phyloP scores from a whole-genome alignment of 2,888 invertebrate species.

The Hirtodrosophila cameraria region DNA sequence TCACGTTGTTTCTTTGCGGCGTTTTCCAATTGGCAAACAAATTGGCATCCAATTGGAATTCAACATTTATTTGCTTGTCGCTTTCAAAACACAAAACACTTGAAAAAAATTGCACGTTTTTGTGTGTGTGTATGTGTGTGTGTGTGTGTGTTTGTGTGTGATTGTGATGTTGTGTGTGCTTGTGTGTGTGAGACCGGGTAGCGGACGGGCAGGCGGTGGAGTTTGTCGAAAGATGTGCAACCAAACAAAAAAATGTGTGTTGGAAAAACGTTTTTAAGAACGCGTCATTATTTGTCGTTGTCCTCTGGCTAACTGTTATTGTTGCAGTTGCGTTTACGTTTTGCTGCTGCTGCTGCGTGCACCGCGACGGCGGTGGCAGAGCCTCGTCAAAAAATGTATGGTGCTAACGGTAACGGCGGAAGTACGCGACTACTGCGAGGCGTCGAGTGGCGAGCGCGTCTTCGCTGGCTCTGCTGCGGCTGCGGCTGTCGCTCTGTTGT shows the following conservation, averaged over 20 bases:
- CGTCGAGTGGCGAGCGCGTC: constrained; percentile 76
- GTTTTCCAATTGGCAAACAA: constrained; percentile 49
- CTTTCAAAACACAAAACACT: constrained; percentile 45
- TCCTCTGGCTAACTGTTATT: constrained; percentile 55
- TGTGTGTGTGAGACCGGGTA: constrained; percentile 11
- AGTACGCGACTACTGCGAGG: constrained; percentile 76
- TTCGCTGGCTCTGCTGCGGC: constrained; percentile 67
- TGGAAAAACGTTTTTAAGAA: constrained; percentile 13
- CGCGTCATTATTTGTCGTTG: constrained; percentile 55
- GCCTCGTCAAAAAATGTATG: constrained; percentile 67
- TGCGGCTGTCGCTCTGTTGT: constrained; percentile 49
- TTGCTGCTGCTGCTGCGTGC: constrained; percentile 60
- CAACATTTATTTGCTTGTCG: constrained; percentile 17
- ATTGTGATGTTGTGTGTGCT: too few relatives aligned
- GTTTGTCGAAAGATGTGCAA: constrained; percentile 30
- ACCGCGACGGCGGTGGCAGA: constrained; percentile 72
- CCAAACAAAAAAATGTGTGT: constrained; percentile 13
- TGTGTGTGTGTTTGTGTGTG: not conserved
- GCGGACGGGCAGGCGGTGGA: constrained; percentile 20
- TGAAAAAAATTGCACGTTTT: constrained; percentile 49
- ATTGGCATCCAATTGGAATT: constrained; percentile 42
- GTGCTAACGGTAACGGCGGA: constrained; percentile 79
- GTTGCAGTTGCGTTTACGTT: constrained; percentile 39
- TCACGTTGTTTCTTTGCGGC: constrained; percentile 30
- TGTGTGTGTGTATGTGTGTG: constrained; percentile 1